These are phyloP conservation scores for Saccopteryx bilineata DNA, from an alignment of 2,113 vertebrate species.

Conservation along the genomic window DNA sequence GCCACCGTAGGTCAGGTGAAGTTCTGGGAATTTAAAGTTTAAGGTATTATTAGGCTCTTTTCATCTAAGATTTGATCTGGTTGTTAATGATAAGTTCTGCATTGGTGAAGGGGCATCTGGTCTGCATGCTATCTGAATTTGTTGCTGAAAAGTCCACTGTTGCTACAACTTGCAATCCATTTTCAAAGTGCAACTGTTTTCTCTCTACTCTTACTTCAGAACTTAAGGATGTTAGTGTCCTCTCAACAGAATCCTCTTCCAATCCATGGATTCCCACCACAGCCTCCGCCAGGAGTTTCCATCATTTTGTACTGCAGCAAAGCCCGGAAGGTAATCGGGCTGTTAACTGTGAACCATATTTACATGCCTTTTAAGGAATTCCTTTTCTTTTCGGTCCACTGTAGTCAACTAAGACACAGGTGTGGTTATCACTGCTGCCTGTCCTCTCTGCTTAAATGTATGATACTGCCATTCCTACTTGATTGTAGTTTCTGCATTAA, in stretches of 20 bases:
- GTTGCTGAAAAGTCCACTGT: not conserved
- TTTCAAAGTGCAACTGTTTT: conserved; percentile 1
- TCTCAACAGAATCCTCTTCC: not conserved
- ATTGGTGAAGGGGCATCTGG: not conserved
- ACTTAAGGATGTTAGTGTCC: not conserved
- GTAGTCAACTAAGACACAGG: not conserved
- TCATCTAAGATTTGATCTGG: not conserved
- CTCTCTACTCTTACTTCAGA: not conserved
- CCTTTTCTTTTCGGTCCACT: not conserved
- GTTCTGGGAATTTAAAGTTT: conserved; percentile 30
- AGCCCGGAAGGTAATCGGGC: not conserved
- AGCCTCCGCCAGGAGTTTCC: not conserved
- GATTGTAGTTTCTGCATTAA: not conserved
- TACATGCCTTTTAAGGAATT: conserved; percentile 31
- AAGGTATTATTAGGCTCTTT: conserved; percentile 15
- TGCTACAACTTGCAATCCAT: not conserved
- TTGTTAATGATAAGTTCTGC: not conserved
- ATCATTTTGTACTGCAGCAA: not conserved
- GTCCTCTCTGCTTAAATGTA: not conserved
- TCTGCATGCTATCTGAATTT: conserved; percentile 19
- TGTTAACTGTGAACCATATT: not conserved
- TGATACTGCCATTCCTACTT: conserved; percentile 34
- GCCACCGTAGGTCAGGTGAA: not conserved
- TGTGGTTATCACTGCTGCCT: not conserved
- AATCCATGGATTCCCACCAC: not conserved